These are phyloP conservation scores for Druon quercuslanigerum DNA, from an alignment of 1,140 invertebrate genomes.

Conservation along the genomic window DNA sequence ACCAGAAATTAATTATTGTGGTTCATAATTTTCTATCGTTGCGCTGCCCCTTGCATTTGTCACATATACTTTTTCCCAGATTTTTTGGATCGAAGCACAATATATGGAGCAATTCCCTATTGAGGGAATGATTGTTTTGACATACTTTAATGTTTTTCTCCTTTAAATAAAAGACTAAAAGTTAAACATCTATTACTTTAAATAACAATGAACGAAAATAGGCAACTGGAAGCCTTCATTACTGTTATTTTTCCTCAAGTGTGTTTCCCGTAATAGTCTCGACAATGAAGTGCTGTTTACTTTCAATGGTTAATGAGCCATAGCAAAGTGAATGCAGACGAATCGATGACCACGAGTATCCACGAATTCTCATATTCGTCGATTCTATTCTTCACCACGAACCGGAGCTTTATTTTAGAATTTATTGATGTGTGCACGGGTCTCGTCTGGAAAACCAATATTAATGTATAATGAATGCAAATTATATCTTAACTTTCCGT, in stretches of 20 bases:
- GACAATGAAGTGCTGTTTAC: conserved; percentile 50
- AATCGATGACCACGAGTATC: conserved; percentile 54
- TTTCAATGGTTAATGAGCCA: conserved; percentile 59
- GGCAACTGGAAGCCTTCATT: not conserved
- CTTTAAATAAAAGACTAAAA: conserved; percentile 39
- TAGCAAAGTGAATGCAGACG: conserved; percentile 50
- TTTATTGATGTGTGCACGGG: conserved; percentile 11
- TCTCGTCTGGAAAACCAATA: conserved; percentile 16
- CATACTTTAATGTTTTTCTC: conserved; percentile 36
- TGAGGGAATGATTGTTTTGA: conserved; percentile 36
- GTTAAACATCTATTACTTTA: not conserved
- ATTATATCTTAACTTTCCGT: conserved; percentile 48
- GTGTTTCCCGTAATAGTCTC: not conserved
- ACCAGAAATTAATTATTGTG: conserved; percentile 65
- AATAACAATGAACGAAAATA: not conserved
- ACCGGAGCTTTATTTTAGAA: conserved; percentile 7
- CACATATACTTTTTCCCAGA: conserved; percentile 58
- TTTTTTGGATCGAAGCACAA: conserved; percentile 50
- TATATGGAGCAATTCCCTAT: not conserved
- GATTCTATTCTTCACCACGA: conserved; percentile 21
- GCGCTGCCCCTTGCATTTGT: conserved; percentile 54
- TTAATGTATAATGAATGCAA: conserved; percentile 40
- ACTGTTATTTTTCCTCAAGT: not conserved
- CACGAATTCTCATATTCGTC: conserved; percentile 27
- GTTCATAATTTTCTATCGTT: conserved; percentile 41